Evolutionary conservation across 2,797 vertebrate genomes (phyloP), one percentile per base, ranked within the genome.

Genomic region (Microchirus variegatus): DNA sequence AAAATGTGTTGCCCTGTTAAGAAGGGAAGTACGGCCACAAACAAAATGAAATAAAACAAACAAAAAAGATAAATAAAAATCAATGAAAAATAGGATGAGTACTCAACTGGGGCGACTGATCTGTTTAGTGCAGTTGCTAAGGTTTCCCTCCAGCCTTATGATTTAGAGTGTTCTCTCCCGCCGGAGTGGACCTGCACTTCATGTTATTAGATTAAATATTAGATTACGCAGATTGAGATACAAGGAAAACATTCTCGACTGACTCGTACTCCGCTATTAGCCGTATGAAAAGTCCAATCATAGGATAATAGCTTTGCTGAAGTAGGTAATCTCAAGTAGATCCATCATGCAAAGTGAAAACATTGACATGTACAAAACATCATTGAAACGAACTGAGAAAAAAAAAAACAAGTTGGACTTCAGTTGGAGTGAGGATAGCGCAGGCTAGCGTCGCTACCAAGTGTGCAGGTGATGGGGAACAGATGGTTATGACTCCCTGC

Each of bases 1-100:
- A 95, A 96, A 96, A 96, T 96, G 94, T 83, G 92, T 94, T 94
- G 91, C 87, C 90, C 90, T 89, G 53, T 86, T 83, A 44, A 65
- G 42, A 90, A 78, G 90, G 90, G 89, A 89, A 93, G 93, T 93
- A 92, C 91, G 72, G 69, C 53, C 46, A 37, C 13, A 42, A 42
- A 11, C 12, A 42, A 14, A 42, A 42, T 42, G 13, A 4, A 42
- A 42, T 14, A 14, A 14, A 15, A 42, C 5, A 2, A 42, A 42
- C 4, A 51, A 63, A 37, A 59, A 40, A 12, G 37, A 22, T 31
- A 52, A 45, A 45, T 47, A 60, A 43, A 53, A 5, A 12, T n/a
- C 12, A 14, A 73, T 54, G 54, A 56, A 63, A 63, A 47, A 54
- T n/a, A 70, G 60, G 59, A 43, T 7, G 19, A 62, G 58, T 49